Evolutionary conservation across 2,888 invertebrate genomes (phyloP), one percentile per base, ranked within the genome.

Genomic region (Dusona sp.): DNA sequence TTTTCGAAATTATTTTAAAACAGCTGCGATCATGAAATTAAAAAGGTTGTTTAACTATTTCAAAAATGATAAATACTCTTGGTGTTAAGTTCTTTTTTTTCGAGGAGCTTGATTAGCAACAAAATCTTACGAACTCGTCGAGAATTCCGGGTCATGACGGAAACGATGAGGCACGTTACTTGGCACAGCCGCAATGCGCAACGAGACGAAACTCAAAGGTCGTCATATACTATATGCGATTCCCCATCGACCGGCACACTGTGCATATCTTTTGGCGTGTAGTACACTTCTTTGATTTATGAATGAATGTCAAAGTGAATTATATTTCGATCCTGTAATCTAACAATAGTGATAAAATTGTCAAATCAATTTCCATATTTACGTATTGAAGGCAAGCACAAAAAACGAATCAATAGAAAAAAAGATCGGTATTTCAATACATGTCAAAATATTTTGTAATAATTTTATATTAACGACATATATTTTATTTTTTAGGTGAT

Each of bases 111-210:
- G 25, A 57, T 38, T 73, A 61, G 54, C 38, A 61, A 74, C 61
- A 45, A 42, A 25, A 73, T 78, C 61, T 73, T 13, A n/a, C 19
- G 16, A 6, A 67, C 48, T 29, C 42, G 48, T 45, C n/a, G 65
- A 9, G 65, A 42, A 61, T 74, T 33, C 36, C 64, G 74, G 65
- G 75, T 65, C 73, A 65, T n/a, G 33, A 33, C 29, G 16, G 68
- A 42, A 29, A 75, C 25, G 51, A 54, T 51, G 48, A 48, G 67
- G 36, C 73, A 74, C 73, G 65, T 70, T 65, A 48, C 78, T 82
- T 82, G 64, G 79, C 79, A 86, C 79, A 70, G 83, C 85, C 85
- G 85, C 85, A 86, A 86, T 86, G 85, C 85, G 85, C 85, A 86
- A 83, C 79, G 85, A 83, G 79, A 83, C 79, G 36, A 77, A 72